phyloP scores from a whole-genome alignment of 2,797 vertebrate genomes.

The Gymnoscopelus braueri region DNA sequence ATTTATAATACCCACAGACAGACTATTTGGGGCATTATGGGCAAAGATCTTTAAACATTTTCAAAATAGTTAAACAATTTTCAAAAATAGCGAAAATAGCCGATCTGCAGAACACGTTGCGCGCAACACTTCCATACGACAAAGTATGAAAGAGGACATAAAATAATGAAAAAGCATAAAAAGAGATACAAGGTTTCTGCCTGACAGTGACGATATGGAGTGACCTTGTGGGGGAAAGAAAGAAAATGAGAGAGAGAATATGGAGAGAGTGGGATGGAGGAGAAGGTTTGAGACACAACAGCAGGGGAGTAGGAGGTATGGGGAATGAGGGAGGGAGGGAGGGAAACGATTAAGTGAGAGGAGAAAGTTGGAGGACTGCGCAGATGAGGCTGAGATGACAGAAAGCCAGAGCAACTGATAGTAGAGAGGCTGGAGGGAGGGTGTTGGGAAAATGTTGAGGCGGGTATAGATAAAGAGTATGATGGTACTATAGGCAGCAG shows the following conservation, averaged over 20 bases:
- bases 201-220: background rate
- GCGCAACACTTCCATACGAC: too few species aligned
- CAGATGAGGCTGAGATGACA: slow-evolving; percentile 14
- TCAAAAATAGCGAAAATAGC: too few species aligned
- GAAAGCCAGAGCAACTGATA: background rate
- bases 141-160: too few species aligned
- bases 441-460: background rate
- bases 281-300: background rate
- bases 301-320: slow-evolving; percentile 6
- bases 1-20: too few species aligned
- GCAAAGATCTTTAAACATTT: too few species aligned
- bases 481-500: too few species aligned
- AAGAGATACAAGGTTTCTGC: background rate
- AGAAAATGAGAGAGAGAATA: background rate
- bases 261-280: background rate
- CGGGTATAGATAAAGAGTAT: too few species aligned
- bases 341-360: slow-evolving; percentile 28
- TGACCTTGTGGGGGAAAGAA: background rate
- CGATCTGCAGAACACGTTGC: too few species aligned
- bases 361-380: slow-evolving; percentile 3
- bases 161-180: background rate
- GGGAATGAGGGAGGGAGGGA: slow-evolving; percentile 11
- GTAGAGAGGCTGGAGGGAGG: background rate
- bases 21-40: too few species aligned
- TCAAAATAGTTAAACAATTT: too few species aligned